phyloP scores from a whole-genome alignment of 2,888 invertebrate genomes.

The Dryobotodes eremita region DNA sequence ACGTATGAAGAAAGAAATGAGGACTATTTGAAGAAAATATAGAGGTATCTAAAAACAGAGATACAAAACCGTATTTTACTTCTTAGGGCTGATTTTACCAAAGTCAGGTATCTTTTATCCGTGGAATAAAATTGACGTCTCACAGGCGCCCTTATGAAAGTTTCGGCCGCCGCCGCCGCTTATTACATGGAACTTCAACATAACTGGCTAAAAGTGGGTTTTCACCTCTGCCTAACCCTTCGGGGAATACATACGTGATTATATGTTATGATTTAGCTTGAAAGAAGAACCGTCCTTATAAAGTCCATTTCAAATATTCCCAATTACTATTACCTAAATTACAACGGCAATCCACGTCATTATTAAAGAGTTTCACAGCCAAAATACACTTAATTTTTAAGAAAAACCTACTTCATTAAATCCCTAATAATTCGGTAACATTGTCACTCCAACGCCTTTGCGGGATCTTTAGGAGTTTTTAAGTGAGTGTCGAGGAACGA shows the following conservation, averaged over 20 bases:
- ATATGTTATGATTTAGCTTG: background rate
- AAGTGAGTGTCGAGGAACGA: conserved; percentile 67
- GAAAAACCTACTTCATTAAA: background rate
- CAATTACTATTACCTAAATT: background rate
- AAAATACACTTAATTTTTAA: background rate
- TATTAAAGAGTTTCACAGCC: background rate
- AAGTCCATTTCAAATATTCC: background rate
- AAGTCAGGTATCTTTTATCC: too few relatives aligned
- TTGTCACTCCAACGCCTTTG: conserved; percentile 45
- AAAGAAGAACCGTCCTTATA: background rate
- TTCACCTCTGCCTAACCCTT: background rate
- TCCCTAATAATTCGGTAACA: conserved; percentile 10
- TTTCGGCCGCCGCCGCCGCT: too few relatives aligned
- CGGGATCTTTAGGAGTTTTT: conserved; percentile 73
- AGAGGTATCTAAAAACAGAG: too few relatives aligned
- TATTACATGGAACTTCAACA: background rate
- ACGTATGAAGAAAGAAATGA: too few relatives aligned
- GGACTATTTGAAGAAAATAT: too few relatives aligned
- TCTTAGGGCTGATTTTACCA: too few relatives aligned
- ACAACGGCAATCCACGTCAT: background rate
- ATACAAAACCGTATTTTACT: too few relatives aligned
- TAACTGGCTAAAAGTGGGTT: background rate
- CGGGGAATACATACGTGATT: background rate
- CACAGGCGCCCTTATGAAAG: too few relatives aligned
- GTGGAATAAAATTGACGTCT: too few relatives aligned